phyloP scores from a whole-genome alignment of 2,888 invertebrate species.

The Drosophila nigricruria region DNA sequence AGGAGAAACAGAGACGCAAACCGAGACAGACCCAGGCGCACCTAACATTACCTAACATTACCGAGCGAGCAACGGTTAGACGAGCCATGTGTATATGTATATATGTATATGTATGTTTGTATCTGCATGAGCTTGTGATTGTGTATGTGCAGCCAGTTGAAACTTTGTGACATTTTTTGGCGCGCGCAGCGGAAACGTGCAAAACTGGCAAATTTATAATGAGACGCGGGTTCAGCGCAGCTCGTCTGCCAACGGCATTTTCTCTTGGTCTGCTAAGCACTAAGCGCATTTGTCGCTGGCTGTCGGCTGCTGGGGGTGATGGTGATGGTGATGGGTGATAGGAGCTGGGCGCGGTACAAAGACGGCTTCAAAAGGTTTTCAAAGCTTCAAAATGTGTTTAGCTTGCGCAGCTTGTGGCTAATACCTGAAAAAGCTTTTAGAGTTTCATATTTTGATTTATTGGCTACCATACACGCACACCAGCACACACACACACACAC shows the following conservation, averaged over 20 bases:
- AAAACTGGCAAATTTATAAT: conserved; percentile 81
- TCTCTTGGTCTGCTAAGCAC: conserved; percentile 66
- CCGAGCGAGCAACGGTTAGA: conserved; percentile 6
- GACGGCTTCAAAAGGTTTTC: conserved; percentile 54
- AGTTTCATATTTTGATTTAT: conserved; percentile 76
- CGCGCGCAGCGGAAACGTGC: conserved; percentile 75
- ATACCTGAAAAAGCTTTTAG: conserved; percentile 77
- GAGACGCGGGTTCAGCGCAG: conserved; percentile 68
- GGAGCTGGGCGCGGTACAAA: conserved; percentile 37
- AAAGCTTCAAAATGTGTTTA: conserved; percentile 56
- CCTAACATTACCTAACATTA: conserved; percentile 13
- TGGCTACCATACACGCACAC: too few relatives aligned
- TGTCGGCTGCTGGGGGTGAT: neutral
- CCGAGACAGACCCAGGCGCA: conserved; percentile 20
- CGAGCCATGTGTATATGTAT: neutral
- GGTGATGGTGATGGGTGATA: neutral
- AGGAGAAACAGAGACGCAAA: conserved; percentile 64
- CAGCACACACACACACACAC: conserved; percentile 27
- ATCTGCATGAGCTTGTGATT: neutral
- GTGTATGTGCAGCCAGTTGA: conserved; percentile 50
- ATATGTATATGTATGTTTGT: neutral
- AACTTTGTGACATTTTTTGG: conserved; percentile 78
- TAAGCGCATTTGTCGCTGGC: conserved; percentile 73
- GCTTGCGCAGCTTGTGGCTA: conserved; percentile 55
- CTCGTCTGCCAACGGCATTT: conserved; percentile 67